Conservation (phyloP, 2,797 vertebrate genomes). For the Gymnopithys bicolor region DNA sequence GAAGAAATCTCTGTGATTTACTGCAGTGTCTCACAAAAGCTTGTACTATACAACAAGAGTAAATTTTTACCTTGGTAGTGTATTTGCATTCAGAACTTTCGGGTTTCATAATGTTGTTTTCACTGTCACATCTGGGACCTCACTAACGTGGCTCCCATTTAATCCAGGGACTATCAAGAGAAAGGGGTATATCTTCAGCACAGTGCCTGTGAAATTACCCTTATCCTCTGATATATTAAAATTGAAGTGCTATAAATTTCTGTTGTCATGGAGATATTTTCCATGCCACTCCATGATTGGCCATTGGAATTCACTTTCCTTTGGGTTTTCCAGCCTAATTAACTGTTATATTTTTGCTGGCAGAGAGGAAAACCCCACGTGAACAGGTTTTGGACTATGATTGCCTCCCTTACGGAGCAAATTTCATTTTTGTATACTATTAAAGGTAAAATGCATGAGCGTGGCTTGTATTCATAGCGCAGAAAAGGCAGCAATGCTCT, state of each 20-base stretch:
- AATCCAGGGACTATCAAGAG: conserved; percentile 12
- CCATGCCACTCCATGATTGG: conserved; percentile 60
- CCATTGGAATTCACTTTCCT: conserved; percentile 71
- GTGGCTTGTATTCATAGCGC: conserved; percentile 1
- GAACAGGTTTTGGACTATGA: conserved; percentile 27
- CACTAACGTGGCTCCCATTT: background rate
- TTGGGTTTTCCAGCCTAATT: conserved; percentile 77
- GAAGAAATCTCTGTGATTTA: background rate
- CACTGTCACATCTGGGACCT: background rate
- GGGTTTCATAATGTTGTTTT: background rate
- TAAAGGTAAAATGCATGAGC: conserved; percentile 16
- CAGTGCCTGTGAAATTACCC: conserved; percentile 67
- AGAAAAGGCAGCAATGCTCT: conserved; percentile 19
- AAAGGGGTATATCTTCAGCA: background rate
- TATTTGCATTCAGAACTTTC: background rate
- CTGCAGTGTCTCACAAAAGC: background rate
- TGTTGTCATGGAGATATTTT: conserved; percentile 75
- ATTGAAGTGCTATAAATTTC: conserved; percentile 72
- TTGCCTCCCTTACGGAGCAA: conserved; percentile 29
- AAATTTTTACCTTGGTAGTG: background rate
- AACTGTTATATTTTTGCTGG: conserved; percentile 73
- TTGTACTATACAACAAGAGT: background rate
- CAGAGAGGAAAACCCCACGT: conserved; percentile 62
- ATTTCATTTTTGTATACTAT: conserved; percentile 61
- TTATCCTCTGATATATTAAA: conserved; percentile 73